A percentile compares a stretch with the other conserved stretches of the same genome.
These are phyloP conservation scores for Phorcus lineatus DNA, from an alignment of 2,888 invertebrate species.

Conservation along the genomic window DNA sequence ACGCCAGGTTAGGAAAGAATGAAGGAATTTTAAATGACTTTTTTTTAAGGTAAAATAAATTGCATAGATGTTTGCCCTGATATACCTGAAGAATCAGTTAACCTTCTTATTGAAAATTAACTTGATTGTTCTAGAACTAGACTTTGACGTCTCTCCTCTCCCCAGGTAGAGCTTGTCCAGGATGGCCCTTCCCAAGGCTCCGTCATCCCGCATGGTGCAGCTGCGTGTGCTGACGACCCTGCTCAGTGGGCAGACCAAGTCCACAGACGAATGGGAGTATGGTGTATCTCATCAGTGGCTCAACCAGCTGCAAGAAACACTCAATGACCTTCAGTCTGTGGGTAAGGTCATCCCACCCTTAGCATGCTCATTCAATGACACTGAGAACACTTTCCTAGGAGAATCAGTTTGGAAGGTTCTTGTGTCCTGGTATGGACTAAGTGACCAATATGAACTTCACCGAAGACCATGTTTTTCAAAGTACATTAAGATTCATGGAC, in stretches of 20 bases:
- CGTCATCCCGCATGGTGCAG: neutral
- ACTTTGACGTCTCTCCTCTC: no score
- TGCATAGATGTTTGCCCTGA: no score
- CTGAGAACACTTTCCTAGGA: slow-evolving; percentile 51
- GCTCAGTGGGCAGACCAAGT: neutral
- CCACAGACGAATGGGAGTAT: slow-evolving; percentile 45
- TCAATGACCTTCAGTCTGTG: slow-evolving; percentile 31
- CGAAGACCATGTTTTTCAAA: slow-evolving; percentile 43
- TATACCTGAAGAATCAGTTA: no score
- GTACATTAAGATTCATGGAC: slow-evolving; percentile 30
- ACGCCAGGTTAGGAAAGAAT: no score
- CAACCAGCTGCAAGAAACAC: slow-evolving; percentile 42
- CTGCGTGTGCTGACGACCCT: neutral
- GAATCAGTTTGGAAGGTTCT: slow-evolving; percentile 56
- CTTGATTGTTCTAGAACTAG: no score
- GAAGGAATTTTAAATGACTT: no score
- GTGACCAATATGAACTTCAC: slow-evolving; percentile 41
- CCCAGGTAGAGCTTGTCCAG: neutral
- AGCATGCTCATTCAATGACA: slow-evolving; percentile 42
- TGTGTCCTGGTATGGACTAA: slow-evolving; percentile 54
- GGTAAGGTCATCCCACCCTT: slow-evolving; percentile 32
- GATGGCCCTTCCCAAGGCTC: neutral
- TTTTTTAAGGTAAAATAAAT: no score
- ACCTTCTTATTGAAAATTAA: no score
- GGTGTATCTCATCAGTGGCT: slow-evolving; percentile 54